Percentiles rank a stretch among this genome's conserved stretches.
These are phyloP conservation scores for Phengaris arion DNA, from an alignment of 2,888 invertebrate species.

Conservation along the genomic window DNA sequence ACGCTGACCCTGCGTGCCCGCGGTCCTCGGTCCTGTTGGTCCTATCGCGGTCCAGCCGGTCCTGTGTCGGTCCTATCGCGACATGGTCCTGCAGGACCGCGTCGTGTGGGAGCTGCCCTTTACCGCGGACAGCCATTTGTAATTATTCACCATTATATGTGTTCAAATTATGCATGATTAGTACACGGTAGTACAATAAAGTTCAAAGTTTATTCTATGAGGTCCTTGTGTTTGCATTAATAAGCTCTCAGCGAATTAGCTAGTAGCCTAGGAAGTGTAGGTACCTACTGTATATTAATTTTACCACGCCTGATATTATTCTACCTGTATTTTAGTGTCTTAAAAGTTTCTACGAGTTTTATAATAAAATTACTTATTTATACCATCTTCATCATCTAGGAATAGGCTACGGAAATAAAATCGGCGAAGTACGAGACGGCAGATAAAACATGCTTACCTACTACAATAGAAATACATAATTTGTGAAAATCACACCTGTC, in stretches of 20 bases:
- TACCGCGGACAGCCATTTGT: conserved; percentile 33
- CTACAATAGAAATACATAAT: too few relatives aligned
- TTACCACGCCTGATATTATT: too few relatives aligned
- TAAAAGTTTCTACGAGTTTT: too few relatives aligned
- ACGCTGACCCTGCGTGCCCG: conserved; percentile 56
- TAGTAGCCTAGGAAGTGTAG: background rate
- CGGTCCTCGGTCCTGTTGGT: conserved; percentile 43
- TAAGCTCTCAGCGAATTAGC: background rate
- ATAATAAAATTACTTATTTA: too few relatives aligned
- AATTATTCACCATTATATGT: conserved; percentile 22
- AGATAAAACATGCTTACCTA: too few relatives aligned
- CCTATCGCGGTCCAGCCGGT: conserved; percentile 47
- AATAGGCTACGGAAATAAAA: too few relatives aligned
- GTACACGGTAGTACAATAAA: conserved; percentile 23
- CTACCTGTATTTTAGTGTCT: too few relatives aligned
- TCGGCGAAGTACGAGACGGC: too few relatives aligned
- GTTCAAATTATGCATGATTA: conserved; percentile 22
- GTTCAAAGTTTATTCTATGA: conserved; percentile 17
- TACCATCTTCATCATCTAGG: too few relatives aligned
- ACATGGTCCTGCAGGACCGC: conserved; percentile 32
- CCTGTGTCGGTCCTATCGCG: conserved; percentile 44
- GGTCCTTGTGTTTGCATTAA: conserved; percentile 1
- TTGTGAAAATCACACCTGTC: too few relatives aligned
- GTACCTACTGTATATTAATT: too few relatives aligned
- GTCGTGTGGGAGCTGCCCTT: conserved; percentile 47